Evolutionary conservation across 1,140 invertebrate genomes (phyloP).

Genomic region (Zeugodacus cucurbitae): DNA sequence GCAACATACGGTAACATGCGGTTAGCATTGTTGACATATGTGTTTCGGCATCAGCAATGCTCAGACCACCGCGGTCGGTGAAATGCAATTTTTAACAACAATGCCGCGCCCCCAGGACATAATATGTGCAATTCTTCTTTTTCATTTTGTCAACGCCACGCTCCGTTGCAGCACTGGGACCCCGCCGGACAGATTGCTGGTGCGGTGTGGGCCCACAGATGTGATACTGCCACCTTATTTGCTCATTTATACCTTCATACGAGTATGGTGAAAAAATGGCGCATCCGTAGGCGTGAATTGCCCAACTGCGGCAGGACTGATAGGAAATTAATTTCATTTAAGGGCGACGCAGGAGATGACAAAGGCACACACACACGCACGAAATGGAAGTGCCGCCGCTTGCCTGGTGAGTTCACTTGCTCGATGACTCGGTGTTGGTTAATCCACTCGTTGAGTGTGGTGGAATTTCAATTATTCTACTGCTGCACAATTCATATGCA

Average conservation of each 20-base stretch:
- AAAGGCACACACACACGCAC: neutral
- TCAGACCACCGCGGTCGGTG: neutral
- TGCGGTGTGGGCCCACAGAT: neutral
- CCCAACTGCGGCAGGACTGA: neutral
- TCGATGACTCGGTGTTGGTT: neutral
- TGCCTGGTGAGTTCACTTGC: neutral
- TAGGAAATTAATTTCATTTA: constrained; percentile 27
- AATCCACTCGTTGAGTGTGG: neutral
- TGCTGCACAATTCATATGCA: neutral
- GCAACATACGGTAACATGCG: neutral
- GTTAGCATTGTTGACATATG: neutral
- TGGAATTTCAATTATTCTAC: neutral
- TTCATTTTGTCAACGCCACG: too few relatives aligned
- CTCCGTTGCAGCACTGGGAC: neutral
- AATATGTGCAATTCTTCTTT: neutral
- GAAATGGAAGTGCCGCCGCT: neutral
- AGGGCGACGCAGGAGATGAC: neutral
- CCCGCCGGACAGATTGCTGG: neutral
- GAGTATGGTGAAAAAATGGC: neutral
- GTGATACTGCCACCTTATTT: neutral
- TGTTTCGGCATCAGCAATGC: too few relatives aligned
- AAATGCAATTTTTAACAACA: constrained; percentile 22
- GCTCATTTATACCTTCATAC: neutral
- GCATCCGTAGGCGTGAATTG: neutral
- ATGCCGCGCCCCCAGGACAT: neutral